Evolutionary conservation across 1,140 invertebrate genomes (phyloP).

Genomic region (Gryllus bimaculatus): DNA sequence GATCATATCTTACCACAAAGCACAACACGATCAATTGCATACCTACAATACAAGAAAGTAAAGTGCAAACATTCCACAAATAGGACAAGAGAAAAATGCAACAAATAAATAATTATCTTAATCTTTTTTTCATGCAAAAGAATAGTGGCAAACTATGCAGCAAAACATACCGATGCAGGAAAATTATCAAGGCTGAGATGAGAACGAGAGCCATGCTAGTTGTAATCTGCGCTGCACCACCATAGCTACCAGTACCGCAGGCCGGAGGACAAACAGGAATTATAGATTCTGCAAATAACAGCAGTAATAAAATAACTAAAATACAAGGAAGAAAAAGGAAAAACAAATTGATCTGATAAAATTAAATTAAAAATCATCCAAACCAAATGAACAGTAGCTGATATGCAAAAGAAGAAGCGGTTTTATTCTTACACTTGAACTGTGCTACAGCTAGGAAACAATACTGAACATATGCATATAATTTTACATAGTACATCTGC

Average conservation of each 20-base stretch:
- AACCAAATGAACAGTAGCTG: background rate
- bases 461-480: too few species aligned
- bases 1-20: too few species aligned
- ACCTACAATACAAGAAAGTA: background rate
- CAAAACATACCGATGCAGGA: constrained; percentile 24
- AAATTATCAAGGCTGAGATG: constrained; percentile 31
- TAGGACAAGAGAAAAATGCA: background rate
- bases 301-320: constrained; percentile 12
- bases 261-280: constrained; percentile 88
- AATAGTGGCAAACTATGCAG: background rate
- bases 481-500: too few species aligned
- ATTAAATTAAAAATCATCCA: background rate
- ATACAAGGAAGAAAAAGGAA: constrained; percentile 17
- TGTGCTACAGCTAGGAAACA: too few species aligned
- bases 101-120: background rate
- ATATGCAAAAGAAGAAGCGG: too few species aligned
- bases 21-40: background rate
- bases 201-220: constrained; percentile 36
- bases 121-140: background rate
- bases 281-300: constrained; percentile 58
- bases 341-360: background rate
- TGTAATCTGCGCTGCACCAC: constrained; percentile 37
- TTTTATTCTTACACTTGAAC: too few species aligned
- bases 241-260: constrained; percentile 64
- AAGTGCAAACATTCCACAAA: background rate